Base-by-base conservation (phyloP, 2,888 invertebrate genomes). In the Branchinecta sandiegonensis region DNA sequence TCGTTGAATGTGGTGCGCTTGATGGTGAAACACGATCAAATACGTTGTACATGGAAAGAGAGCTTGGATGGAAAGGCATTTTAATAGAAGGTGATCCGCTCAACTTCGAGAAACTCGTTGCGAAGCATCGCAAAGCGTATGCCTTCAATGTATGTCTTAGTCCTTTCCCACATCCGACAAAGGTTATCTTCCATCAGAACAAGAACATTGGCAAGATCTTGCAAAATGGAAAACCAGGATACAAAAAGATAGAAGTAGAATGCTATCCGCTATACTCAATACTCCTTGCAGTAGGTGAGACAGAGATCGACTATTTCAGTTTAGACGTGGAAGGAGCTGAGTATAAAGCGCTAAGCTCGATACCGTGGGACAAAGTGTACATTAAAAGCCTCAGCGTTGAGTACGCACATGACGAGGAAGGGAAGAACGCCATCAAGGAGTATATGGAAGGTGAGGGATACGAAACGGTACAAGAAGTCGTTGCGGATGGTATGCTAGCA, bases 21-120 rank as follows among this genome's bases (percentile, higher is more conserved):
- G 81, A 82, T 72, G 83, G 83, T 0, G 82, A 82, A 73, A 80
- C 79, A 3, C 75, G 81, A 46, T 82, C 82, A 47, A 83, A 83
- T 73, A 81, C 81, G 1, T 74, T 82, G n/a, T 78, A 77, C 70
- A 76, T 83, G 67, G 82, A 83, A 73, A 74, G 79, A 67, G 75
- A 74, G 56, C 74, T 77, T 9, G 78, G 77, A 56, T 82, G 82
- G 82, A 77, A 75, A 1, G 82, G 81, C 2, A 72, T 82, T 47
- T 75, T 82, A 2, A 78, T 82, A 65, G 82, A 82, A 73, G 81
- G 80, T 5, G 81, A 82, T 75, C 81, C 81, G 0, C 74, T 75
- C 5, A 82, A 81, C 72, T 81, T 80, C 73, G 74, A 75, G 8
- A 74, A 77, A 66, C 75, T 82, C 73, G 66, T 78, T 46, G 72